phyloP scores from a whole-genome alignment of 2,888 invertebrate species.

The Dysmachus trigonus region DNA sequence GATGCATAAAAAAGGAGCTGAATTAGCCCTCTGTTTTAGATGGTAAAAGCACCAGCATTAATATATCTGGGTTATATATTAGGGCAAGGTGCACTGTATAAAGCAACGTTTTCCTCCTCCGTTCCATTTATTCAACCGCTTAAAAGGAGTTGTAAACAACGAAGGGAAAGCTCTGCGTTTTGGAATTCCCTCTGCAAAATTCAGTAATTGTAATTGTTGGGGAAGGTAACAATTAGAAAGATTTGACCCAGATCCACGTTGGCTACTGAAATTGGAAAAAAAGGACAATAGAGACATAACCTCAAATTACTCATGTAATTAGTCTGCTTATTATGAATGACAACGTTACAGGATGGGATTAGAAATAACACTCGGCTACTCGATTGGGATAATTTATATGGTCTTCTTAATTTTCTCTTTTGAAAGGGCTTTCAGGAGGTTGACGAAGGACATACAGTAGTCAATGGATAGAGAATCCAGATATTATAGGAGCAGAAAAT shows the following conservation, averaged over 20 bases:
- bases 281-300: constrained; percentile 12
- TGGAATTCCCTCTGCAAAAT: not conserved
- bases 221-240: constrained; percentile 6
- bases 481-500: not conserved
- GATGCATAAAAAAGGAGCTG: not conserved
- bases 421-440: not conserved
- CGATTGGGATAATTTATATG: constrained; percentile 25
- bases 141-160: not conserved
- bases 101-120: not conserved
- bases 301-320: constrained; percentile 28
- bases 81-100: not conserved
- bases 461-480: not conserved
- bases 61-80: not conserved
- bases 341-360: not conserved
- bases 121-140: not conserved
- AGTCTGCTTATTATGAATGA: not conserved
- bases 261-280: not conserved
- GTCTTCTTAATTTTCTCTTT: not conserved
- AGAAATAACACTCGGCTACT: not conserved
- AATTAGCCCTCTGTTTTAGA: not conserved
- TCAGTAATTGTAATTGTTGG: constrained; percentile 16
- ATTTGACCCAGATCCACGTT: not conserved
- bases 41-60: not conserved
- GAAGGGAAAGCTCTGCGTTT: not conserved
- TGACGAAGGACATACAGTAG: not conserved